Conservation (phyloP, 1,140 invertebrate species). For the Zaprionus vittiger region DNA sequence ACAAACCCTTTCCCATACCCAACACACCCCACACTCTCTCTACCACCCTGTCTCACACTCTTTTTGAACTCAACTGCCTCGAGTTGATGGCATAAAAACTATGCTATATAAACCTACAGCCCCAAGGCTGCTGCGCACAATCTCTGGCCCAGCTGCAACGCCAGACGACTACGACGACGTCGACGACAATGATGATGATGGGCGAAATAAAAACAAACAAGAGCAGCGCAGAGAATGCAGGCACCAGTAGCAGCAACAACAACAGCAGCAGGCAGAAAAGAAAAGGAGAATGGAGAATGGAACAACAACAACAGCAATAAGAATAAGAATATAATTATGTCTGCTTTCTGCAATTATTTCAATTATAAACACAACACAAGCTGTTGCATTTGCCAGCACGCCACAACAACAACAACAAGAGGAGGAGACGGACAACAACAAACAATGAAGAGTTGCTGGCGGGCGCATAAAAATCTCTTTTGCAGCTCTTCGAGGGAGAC, state of each 20-base stretch:
- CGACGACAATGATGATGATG: slow-evolving; percentile 46
- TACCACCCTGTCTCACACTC: not conserved
- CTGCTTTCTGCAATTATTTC: slow-evolving; percentile 71
- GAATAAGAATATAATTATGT: slow-evolving; percentile 67
- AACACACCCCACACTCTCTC: not conserved
- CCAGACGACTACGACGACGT: slow-evolving; percentile 11
- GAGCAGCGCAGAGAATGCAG: slow-evolving; percentile 15
- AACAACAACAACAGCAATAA: slow-evolving; percentile 29
- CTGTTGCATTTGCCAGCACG: slow-evolving; percentile 59
- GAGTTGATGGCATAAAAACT: slow-evolving; percentile 17
- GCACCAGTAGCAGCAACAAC: slow-evolving; percentile 24
- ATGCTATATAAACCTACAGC: slow-evolving; percentile 32
- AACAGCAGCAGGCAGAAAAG: slow-evolving; percentile 4
- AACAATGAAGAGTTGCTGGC: slow-evolving; percentile 55
- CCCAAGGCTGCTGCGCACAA: slow-evolving; percentile 20
- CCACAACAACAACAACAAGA: slow-evolving; percentile 44
- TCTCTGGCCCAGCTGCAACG: slow-evolving; percentile 6
- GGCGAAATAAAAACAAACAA: slow-evolving; percentile 27
- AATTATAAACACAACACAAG: slow-evolving; percentile 74
- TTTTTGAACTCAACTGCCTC: not conserved
- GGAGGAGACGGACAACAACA: slow-evolving; percentile 23
- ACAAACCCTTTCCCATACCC: not conserved
- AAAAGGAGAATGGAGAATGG: not conserved
- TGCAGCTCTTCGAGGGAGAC: slow-evolving; percentile 7
- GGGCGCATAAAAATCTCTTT: slow-evolving; percentile 58